phyloP scores from a whole-genome alignment of 2,113 vertebrate genomes.

The Hassar affinis region DNA sequence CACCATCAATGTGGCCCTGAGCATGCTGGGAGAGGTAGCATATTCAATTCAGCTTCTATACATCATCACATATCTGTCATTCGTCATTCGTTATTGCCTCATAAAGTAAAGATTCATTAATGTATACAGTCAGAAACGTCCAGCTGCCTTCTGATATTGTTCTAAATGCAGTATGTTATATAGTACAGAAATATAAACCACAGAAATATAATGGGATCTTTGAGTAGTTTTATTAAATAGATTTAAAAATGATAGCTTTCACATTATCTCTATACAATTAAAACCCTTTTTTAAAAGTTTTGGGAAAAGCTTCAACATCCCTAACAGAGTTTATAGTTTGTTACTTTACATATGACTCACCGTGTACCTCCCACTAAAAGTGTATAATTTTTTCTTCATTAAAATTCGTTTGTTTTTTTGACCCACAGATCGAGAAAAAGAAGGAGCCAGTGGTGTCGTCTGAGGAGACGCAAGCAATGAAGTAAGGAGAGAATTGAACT shows the following conservation, averaged over 20 bases:
- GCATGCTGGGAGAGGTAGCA: constrained; percentile 90
- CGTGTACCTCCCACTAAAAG: not conserved
- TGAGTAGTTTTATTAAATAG: not conserved
- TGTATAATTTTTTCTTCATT: not conserved
- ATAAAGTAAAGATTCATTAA: not conserved
- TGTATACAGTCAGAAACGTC: not conserved
- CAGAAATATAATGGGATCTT: not conserved
- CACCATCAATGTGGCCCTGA: constrained; percentile 91
- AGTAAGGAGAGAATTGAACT: constrained; percentile 73
- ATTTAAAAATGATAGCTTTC: not conserved
- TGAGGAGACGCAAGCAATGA: constrained; percentile 86
- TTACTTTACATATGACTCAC: not conserved
- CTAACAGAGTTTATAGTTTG: not conserved
- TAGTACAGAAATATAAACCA: not conserved
- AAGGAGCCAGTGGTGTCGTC: constrained; percentile 86
- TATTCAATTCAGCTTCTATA: not conserved
- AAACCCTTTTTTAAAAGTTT: too few relatives aligned
- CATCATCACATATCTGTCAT: not conserved
- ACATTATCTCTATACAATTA: too few relatives aligned
- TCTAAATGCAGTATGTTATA: not conserved
- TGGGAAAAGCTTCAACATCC: not conserved
- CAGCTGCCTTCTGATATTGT: not conserved
- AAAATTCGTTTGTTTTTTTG: not conserved
- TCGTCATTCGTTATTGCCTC: not conserved
- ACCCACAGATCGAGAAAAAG: constrained; percentile 88